phyloP scores from a whole-genome alignment of 2,113 vertebrate species.

The Corythornis vintsioides region DNA sequence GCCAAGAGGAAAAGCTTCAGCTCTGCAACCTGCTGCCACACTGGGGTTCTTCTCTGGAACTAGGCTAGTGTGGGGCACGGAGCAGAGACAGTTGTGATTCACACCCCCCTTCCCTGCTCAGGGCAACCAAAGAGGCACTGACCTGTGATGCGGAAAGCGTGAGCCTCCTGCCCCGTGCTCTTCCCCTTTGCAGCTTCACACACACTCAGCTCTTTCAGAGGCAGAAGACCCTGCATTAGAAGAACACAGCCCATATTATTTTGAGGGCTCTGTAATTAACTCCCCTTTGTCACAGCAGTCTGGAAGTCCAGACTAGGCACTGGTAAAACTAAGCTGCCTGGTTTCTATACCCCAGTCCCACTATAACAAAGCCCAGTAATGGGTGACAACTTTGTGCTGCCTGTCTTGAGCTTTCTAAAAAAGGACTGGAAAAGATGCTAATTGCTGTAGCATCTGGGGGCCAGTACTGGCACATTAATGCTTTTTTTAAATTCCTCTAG shows the following conservation, averaged over 20 bases:
- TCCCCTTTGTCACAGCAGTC: background rate
- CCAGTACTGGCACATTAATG: background rate
- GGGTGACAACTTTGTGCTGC: background rate
- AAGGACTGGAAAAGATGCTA: background rate
- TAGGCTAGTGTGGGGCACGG: background rate
- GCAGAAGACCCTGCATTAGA: constrained; percentile 84
- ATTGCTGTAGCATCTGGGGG: background rate
- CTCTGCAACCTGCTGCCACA: background rate
- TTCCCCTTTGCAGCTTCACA: constrained; percentile 73
- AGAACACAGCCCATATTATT: background rate
- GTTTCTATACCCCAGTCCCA: accelerated
- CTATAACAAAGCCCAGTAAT: accelerated
- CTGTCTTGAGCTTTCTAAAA: background rate
- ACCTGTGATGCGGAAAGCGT: constrained; percentile 91
- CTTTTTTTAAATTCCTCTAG: background rate
- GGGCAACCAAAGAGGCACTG: constrained; percentile 8
- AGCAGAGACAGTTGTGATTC: background rate
- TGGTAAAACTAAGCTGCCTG: background rate
- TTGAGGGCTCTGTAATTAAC: background rate
- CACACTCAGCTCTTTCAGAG: constrained; percentile 86
- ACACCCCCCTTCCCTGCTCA: background rate
- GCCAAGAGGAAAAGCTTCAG: background rate
- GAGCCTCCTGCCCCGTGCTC: constrained; percentile 73
- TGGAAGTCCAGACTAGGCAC: background rate
- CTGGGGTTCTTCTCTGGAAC: background rate